Conservation (phyloP, 2,113 vertebrate genomes). For the Leptosomus discolor region DNA sequence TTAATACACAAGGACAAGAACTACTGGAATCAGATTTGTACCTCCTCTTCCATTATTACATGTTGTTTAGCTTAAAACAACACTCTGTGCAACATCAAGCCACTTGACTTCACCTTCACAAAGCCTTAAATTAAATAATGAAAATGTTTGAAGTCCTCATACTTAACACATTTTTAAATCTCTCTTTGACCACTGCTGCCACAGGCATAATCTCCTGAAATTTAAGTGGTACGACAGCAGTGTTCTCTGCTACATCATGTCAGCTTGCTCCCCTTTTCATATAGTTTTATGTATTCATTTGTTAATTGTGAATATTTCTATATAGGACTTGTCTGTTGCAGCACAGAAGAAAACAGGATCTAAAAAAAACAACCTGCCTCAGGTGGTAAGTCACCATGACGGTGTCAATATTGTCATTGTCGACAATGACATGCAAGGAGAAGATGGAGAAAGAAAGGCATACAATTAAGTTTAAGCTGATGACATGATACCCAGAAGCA, state of each 20-base stretch:
- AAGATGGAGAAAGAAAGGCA: slow-evolving; percentile 41
- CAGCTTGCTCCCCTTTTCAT: not conserved
- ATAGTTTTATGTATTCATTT: not conserved
- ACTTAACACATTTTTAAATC: not conserved
- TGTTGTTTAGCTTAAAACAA: slow-evolving; percentile 17
- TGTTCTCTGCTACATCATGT: not conserved
- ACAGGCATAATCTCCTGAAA: not conserved
- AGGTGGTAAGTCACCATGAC: not conserved
- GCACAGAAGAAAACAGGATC: not conserved
- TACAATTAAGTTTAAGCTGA: slow-evolving; percentile 50
- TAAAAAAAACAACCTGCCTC: slow-evolving; percentile 16
- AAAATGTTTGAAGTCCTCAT: not conserved
- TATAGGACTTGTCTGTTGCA: not conserved
- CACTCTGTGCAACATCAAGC: not conserved
- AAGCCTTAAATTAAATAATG: slow-evolving; percentile 18
- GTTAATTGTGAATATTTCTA: not conserved
- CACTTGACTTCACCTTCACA: not conserved
- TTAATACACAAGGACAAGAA: slow-evolving; percentile 10
- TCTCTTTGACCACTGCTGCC: not conserved
- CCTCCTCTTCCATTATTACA: not conserved
- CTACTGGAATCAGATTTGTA: not conserved
- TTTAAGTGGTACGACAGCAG: not conserved
- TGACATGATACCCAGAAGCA: slow-evolving; percentile 54
- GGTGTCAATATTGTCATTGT: slow-evolving; percentile 54
- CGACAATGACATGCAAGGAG: not conserved